phyloP scores from a whole-genome alignment of 2,797 vertebrate genomes.

The Pangasius krempfi region DNA sequence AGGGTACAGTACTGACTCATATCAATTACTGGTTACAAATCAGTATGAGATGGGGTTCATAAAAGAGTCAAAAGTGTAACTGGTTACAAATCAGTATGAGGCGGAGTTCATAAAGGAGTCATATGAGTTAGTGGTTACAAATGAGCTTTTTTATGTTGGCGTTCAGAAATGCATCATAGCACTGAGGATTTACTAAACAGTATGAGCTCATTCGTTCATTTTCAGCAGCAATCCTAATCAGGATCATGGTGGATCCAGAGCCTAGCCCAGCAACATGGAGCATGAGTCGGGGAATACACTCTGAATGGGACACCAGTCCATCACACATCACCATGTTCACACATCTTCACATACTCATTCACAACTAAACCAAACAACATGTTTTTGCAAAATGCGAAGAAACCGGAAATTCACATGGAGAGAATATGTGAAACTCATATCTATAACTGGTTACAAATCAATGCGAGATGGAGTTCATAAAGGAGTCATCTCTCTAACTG shows the following conservation, averaged over 20 bases:
- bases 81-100: constrained; percentile 8
- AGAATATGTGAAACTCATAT: background rate
- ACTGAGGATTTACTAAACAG: background rate
- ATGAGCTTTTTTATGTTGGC: background rate
- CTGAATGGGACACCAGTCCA: background rate
- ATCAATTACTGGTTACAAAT: constrained; percentile 8
- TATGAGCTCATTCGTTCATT: background rate
- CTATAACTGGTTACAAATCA: background rate
- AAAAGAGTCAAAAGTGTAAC: background rate
- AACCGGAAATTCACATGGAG: background rate
- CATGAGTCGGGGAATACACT: background rate
- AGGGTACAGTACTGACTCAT: background rate
- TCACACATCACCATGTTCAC: background rate
- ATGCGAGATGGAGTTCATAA: background rate
- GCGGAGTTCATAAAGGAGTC: background rate
- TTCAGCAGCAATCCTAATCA: background rate
- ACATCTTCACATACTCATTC: background rate
- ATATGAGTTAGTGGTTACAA: background rate
- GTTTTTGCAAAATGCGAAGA: background rate
- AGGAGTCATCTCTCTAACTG: background rate
- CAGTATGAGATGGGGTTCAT: background rate
- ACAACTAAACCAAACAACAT: background rate
- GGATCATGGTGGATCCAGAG: background rate
- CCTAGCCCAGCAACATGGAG: background rate
- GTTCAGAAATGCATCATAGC: background rate